Percentiles rank a stretch among this genome's conserved stretches.
Evolutionary conservation across 2,113 vertebrate species (phyloP).

Genomic region (Caranx ignobilis): DNA sequence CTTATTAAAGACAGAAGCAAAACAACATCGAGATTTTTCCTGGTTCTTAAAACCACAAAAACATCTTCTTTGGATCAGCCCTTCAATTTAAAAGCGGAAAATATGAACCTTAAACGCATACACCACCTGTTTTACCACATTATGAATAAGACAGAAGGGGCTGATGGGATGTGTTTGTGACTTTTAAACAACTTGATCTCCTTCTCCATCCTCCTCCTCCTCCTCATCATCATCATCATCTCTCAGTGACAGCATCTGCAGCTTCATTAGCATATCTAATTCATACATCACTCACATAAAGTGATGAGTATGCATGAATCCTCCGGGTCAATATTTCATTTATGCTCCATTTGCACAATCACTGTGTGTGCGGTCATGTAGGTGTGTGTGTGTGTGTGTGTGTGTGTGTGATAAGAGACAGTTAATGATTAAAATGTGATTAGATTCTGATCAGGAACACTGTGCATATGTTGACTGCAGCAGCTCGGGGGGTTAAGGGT

Average conservation of each 20-base stretch:
- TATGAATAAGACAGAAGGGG: no score
- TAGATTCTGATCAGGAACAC: conserved; percentile 57
- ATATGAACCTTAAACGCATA: no score
- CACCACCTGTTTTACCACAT: no score
- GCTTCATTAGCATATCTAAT: conserved; percentile 67
- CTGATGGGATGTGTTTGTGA: no score
- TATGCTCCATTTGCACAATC: conserved; percentile 63
- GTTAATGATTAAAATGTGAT: conserved; percentile 77
- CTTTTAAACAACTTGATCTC: no score
- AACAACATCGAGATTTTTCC: no score
- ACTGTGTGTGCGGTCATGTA: background rate
- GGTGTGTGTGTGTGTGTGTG: background rate
- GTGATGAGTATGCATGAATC: conserved; percentile 70
- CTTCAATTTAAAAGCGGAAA: no score
- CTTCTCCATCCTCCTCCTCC: conserved; percentile 43
- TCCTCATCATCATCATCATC: conserved; percentile 51
- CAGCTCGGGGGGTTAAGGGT: conserved; percentile 49
- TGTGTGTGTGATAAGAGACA: conserved; percentile 40
- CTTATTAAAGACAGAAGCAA: no score
- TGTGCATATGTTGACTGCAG: conserved; percentile 20
- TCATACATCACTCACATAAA: conserved; percentile 64
- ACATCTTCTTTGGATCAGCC: no score
- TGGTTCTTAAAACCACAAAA: no score
- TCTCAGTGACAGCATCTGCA: conserved; percentile 47
- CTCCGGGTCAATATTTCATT: conserved; percentile 71